These are phyloP conservation scores for Eleutherodactylus coqui DNA, from an alignment of 2,797 vertebrate genomes.

Conservation along the genomic window DNA sequence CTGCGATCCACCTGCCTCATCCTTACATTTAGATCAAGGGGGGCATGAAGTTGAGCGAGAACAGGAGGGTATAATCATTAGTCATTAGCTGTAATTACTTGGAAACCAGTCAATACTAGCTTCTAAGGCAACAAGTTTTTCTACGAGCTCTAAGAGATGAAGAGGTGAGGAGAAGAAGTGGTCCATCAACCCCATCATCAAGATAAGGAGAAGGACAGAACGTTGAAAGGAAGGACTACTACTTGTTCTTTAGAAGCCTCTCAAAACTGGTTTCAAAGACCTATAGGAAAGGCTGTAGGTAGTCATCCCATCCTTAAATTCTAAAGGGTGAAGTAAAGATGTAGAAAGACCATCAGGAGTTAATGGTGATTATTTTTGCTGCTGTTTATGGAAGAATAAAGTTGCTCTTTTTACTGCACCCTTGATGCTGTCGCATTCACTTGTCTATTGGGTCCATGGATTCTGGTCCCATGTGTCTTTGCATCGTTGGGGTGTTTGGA, in stretches of 20 bases:
- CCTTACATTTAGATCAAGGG: not conserved
- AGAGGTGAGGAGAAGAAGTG: not conserved
- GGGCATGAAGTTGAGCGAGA: not conserved
- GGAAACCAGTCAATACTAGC: not conserved
- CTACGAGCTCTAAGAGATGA: not conserved
- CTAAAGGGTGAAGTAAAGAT: slow-evolving; percentile 5
- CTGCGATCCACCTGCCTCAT: not conserved
- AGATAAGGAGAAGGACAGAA: not conserved
- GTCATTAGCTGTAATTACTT: not conserved
- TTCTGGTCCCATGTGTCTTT: no score
- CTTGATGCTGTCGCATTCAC: no score
- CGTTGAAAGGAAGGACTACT: not conserved
- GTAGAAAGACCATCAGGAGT: not conserved
- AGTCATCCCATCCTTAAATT: not conserved
- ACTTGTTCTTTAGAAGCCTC: not conserved
- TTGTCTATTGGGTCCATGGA: no score
- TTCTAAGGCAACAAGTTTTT: not conserved
- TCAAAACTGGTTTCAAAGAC: not conserved
- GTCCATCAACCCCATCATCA: not conserved
- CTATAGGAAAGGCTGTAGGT: not conserved
- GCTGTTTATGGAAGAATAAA: no score
- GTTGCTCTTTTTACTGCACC: no score
- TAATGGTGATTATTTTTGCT: not conserved
- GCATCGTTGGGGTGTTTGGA: no score
- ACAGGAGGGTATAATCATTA: not conserved